Evolutionary conservation across 2,797 vertebrate genomes (phyloP).

Genomic region (Sebastes jordani): DNA sequence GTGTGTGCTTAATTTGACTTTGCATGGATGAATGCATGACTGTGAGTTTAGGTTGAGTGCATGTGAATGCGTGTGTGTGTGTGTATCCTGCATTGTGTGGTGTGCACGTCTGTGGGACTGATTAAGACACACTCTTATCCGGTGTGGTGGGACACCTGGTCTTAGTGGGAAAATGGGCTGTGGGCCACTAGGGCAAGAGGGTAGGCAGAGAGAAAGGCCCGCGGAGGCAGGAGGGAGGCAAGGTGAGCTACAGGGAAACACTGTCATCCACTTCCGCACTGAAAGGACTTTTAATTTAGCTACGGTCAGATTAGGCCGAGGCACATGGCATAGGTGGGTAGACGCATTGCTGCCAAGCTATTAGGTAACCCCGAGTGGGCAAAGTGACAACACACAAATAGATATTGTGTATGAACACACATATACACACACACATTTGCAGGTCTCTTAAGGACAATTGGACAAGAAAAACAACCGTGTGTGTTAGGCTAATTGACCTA

Average conservation of each 20-base stretch:
- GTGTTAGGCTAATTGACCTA: not conserved
- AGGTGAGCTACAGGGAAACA: slow-evolving; percentile 64
- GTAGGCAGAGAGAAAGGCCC: slow-evolving; percentile 36
- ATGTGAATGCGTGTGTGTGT: not conserved
- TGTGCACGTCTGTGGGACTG: slow-evolving; percentile 49
- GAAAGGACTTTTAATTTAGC: slow-evolving; percentile 82
- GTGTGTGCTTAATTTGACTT: slow-evolving; percentile 55
- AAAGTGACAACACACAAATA: slow-evolving; percentile 63
- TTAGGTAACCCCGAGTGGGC: slow-evolving; percentile 67
- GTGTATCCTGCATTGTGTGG: slow-evolving; percentile 11
- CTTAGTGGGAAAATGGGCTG: slow-evolving; percentile 70
- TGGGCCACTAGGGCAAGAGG: slow-evolving; percentile 70
- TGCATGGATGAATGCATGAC: slow-evolving; percentile 52
- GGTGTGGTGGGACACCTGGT: slow-evolving; percentile 72
- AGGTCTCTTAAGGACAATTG: not conserved
- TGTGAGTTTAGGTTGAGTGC: slow-evolving; percentile 23
- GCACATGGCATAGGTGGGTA: slow-evolving; percentile 69
- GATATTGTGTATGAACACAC: slow-evolving; percentile 25
- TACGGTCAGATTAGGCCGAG: slow-evolving; percentile 65
- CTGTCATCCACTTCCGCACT: slow-evolving; percentile 75
- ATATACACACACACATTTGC: not conserved
- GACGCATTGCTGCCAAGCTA: slow-evolving; percentile 64
- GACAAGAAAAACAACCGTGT: not conserved
- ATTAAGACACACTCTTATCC: slow-evolving; percentile 71
- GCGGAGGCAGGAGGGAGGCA: slow-evolving; percentile 43